Evolutionary conservation across 2,113 vertebrate genomes (phyloP).

Genomic region (Syngnathus scovelli): DNA sequence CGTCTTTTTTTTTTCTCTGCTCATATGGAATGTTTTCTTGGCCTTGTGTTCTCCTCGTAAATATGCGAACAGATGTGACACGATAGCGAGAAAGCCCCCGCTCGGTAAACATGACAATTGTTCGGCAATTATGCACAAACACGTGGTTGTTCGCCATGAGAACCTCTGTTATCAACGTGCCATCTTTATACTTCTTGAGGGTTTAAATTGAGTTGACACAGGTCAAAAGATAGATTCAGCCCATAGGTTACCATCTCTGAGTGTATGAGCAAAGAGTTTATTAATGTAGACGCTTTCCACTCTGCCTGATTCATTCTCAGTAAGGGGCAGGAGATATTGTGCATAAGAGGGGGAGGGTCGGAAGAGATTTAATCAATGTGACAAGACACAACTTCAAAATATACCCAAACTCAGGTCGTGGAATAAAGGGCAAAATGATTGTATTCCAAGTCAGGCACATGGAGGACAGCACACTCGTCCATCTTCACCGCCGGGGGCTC

Average conservation of each 20-base stretch:
- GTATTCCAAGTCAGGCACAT: neutral
- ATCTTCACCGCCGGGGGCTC: slow-evolving; percentile 22
- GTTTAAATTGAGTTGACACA: neutral
- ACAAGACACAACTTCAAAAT: neutral
- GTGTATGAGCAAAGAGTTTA: slow-evolving; percentile 17
- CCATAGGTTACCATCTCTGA: slow-evolving; percentile 25
- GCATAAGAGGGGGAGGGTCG: neutral
- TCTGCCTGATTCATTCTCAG: slow-evolving; percentile 44
- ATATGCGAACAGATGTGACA: neutral
- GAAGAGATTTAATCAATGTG: slow-evolving; percentile 18
- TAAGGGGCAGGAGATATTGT: slow-evolving; percentile 14
- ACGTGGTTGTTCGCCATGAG: neutral
- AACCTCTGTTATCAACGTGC: neutral
- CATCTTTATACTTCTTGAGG: neutral
- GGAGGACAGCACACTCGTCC: slow-evolving; percentile 26
- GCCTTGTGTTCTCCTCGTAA: neutral
- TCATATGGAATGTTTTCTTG: neutral
- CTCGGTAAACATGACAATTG: neutral
- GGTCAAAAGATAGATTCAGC: neutral
- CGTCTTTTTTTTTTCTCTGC: neutral
- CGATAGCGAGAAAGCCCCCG: neutral
- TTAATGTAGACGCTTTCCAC: slow-evolving; percentile 35
- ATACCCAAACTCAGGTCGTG: neutral
- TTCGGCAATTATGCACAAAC: neutral
- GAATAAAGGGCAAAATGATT: slow-evolving; percentile 6